A percentile compares a stretch with the other conserved stretches of the same genome.
Evolutionary conservation across 2,888 invertebrate genomes (phyloP).

Genomic region (Tetanocera ferruginea): DNA sequence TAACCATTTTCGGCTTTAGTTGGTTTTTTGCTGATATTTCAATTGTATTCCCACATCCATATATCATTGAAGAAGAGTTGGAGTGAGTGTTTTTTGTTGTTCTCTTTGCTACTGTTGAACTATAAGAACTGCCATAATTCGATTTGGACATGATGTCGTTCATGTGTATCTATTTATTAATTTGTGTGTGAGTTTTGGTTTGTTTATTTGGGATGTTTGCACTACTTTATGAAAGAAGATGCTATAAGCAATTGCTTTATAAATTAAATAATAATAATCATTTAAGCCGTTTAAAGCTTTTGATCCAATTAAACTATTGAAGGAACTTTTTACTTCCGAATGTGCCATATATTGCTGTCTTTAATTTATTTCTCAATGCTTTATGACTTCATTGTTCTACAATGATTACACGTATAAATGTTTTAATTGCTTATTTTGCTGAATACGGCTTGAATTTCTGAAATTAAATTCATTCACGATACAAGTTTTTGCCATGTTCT

Average conservation of each 20-base stretch:
- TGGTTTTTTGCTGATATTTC: constrained; percentile 21
- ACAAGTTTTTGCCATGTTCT: too few relatives aligned
- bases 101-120: neutral
- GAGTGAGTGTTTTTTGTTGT: neutral
- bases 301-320: neutral
- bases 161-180: neutral
- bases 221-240: neutral
- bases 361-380: neutral
- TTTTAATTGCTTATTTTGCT: too few relatives aligned
- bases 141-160: constrained; percentile 35
- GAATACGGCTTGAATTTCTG: too few relatives aligned
- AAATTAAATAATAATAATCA: neutral
- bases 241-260: neutral
- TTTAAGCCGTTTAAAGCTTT: too few relatives aligned
- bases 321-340: neutral
- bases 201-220: neutral
- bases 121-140: constrained; percentile 23
- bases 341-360: neutral
- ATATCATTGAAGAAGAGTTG: neutral
- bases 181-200: neutral
- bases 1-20: neutral
- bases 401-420: too few relatives aligned
- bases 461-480: too few relatives aligned
- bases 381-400: too few relatives aligned
- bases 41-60: constrained; percentile 22